Evolutionary conservation across 2,113 vertebrate genomes (phyloP), one percentile per base, ranked within the genome.

Genomic region (Oreochromis aureus): DNA sequence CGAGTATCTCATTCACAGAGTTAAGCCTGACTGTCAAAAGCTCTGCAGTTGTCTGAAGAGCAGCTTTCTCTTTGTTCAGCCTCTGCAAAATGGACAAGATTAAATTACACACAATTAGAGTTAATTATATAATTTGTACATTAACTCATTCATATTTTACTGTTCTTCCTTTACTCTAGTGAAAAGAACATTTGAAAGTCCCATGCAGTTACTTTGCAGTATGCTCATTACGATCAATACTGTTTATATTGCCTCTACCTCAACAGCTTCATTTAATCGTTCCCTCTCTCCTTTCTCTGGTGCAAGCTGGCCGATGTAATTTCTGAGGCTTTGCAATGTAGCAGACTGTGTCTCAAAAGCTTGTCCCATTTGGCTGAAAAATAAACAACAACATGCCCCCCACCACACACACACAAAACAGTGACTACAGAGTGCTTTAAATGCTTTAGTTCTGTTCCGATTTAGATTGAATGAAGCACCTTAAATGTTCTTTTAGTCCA

Each of bases 1-100:
- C 7, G 7, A 97, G 90, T 80, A 97, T 97, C 73, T 97, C 96
- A 56, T 93, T 96, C 48, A 96, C 91, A 84, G 96, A 95, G 69
- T 95, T 94, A 19, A 97, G 92, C 79, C 96, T 92, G 39, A 97
- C 90, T 11, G 94, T 96, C 89, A 97, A 85, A 73, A 97, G 95
- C 81, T 97, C 96, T 6, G 92, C 71, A 2, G 96, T 96, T 71
- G 81, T 94, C 94, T 94, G 93, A 63, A 97, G 91, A 55, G 94
- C 87, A 30, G 92, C 92, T 66, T 96, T 97, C 88, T 97, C 96
- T 82, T 94, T 95, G 71, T 93, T 95, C 61, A 97, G 91, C 82
- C 61, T 94, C 97, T 97, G 73, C 6, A 89, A 79, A 87, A 83
- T 30, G 15, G 5, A 46, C 5, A 82, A 89, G 27, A 79, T 84